Conservation (phyloP, 2,888 invertebrate species). For the Oscheius myriophilus region DNA sequence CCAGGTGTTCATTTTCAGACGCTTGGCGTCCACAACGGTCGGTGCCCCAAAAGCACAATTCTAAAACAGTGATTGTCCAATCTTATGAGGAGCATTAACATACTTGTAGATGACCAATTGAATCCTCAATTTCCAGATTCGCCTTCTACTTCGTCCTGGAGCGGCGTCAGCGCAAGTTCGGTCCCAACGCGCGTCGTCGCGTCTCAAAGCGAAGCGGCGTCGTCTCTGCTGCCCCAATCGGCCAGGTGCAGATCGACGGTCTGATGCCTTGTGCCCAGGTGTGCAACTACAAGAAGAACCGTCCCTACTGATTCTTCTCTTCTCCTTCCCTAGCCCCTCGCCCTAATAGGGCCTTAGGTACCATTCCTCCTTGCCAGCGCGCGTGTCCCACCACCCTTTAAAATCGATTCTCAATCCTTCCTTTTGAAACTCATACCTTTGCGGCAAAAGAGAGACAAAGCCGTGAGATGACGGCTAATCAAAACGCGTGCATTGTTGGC, state of each 20-base stretch:
- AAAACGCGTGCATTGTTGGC: background rate
- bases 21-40: too few species aligned
- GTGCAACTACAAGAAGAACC: conserved; percentile 26
- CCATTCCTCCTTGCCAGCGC: background rate
- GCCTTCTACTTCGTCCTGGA: conserved; percentile 57
- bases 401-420: background rate
- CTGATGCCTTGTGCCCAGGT: conserved; percentile 34
- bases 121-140: conserved; percentile 38
- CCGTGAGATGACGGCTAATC: conserved; percentile 2
- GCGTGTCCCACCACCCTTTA: conserved; percentile 9
- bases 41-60: too few species aligned
- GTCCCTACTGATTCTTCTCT: conserved; percentile 1
- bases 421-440: conserved; percentile 1
- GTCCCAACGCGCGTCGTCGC: conserved; percentile 28
- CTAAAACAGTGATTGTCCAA: too few species aligned
- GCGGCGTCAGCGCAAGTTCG: conserved; percentile 43
- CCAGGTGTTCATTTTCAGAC: too few species aligned
- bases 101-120: too few species aligned
- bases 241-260: conserved; percentile 33
- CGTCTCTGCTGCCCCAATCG: conserved; percentile 27
- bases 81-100: too few species aligned
- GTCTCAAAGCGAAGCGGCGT: conserved; percentile 27
- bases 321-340: background rate
- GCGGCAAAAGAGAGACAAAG: conserved; percentile 11
- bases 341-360: too few species aligned